phyloP scores from a whole-genome alignment of 2,113 vertebrate species.

The Bothrops jararaca region DNA sequence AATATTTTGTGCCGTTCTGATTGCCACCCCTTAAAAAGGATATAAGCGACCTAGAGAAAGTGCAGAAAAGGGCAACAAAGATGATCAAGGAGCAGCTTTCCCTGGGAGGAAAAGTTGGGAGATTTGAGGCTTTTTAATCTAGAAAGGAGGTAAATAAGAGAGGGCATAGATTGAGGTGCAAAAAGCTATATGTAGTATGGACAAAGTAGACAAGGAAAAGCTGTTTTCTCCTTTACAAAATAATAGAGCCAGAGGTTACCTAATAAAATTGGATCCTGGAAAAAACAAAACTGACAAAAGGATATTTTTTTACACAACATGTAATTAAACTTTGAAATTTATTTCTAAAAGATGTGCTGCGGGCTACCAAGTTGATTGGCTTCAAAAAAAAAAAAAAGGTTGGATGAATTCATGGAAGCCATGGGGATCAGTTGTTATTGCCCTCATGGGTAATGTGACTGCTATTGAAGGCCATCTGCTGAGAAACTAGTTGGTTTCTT shows the following conservation, averaged over 20 bases:
- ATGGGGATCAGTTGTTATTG: neutral
- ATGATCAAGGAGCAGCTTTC: neutral
- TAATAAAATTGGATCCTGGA: neutral
- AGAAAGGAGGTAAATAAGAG: neutral
- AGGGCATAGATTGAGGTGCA: neutral
- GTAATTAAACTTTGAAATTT: neutral
- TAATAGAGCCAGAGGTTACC: neutral
- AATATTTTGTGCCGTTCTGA: neutral
- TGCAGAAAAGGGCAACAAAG: neutral
- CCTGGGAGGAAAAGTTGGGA: neutral
- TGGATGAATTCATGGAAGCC: neutral
- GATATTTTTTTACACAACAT: neutral
- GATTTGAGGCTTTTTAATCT: neutral
- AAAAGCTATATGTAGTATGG: neutral
- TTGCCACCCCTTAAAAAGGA: neutral
- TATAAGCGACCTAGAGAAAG: neutral
- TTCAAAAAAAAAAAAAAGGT: neutral
- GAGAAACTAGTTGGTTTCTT: neutral
- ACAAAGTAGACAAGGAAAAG: neutral
- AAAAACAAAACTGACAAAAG: neutral
- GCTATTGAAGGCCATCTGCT: neutral
- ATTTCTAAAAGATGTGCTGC: neutral
- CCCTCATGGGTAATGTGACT: neutral
- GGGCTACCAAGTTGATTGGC: neutral
- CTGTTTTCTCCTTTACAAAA: neutral